Percentiles rank a stretch among this genome's conserved stretches.
phyloP scores from a whole-genome alignment of 2,113 vertebrate species.

The Sturnus vulgaris region DNA sequence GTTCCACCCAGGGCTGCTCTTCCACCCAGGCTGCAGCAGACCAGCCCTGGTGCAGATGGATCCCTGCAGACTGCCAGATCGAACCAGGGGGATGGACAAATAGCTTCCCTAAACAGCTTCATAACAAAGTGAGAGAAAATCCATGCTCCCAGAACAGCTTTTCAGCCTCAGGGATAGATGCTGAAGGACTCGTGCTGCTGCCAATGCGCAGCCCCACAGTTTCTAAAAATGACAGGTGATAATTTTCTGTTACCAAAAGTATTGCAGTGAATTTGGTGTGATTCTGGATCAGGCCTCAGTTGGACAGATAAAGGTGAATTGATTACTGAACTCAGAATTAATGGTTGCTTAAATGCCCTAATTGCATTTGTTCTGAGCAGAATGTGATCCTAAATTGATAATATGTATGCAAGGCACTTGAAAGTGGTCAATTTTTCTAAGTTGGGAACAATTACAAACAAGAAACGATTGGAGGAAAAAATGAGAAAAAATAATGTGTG shows the following conservation, averaged over 20 bases:
- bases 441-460: neutral
- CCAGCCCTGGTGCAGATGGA: neutral
- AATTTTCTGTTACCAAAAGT: neutral
- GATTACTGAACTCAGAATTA: conserved; percentile 21
- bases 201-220: neutral
- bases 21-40: neutral
- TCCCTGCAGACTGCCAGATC: neutral
- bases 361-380: neutral
- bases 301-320: neutral
- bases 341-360: neutral
- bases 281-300: neutral
- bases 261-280: neutral
- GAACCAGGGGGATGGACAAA: neutral
- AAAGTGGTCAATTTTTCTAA: neutral
- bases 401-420: neutral
- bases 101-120: neutral
- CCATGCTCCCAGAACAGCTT: conserved; percentile 1
- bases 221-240: neutral
- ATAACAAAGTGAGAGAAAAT: neutral
- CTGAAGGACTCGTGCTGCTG: neutral
- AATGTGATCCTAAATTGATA: neutral
- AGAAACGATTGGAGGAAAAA: neutral
- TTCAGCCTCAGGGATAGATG: neutral
- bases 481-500: neutral
- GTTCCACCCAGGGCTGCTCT: neutral